Percentiles rank a stretch among this genome's conserved stretches.
These are phyloP conservation scores for Acronicta aceris DNA, from an alignment of 2,888 invertebrate species.

Conservation along the genomic window DNA sequence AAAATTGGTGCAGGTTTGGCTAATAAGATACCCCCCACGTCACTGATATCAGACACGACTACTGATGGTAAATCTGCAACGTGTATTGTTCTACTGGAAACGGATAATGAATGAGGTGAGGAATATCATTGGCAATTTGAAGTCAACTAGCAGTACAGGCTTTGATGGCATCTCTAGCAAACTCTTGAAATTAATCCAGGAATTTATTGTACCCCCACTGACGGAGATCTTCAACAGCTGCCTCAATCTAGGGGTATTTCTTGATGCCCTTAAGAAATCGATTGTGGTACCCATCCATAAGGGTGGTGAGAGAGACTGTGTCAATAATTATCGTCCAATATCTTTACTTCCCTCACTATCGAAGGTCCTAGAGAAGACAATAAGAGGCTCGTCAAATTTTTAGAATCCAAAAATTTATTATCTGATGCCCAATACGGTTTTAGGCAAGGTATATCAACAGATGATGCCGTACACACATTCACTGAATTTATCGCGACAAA, in stretches of 20 bases:
- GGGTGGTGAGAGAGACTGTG: neutral
- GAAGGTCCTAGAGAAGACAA: neutral
- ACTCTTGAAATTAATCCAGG: constrained; percentile 1
- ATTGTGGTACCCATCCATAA: constrained; percentile 4
- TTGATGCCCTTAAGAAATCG: constrained; percentile 5
- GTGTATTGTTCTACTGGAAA: neutral
- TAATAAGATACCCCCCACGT: neutral
- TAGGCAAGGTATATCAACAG: neutral
- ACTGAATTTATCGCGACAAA: neutral
- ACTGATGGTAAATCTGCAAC: neutral
- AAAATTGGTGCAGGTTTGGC: neutral
- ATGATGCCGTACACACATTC: neutral
- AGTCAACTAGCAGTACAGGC: neutral
- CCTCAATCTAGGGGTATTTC: neutral
- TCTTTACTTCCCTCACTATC: neutral
- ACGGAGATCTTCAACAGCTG: neutral
- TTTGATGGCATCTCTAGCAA: neutral
- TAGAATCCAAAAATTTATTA: neutral
- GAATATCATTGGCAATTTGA: neutral
- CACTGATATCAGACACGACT: neutral
- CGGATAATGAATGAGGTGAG: neutral
- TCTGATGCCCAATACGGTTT: constrained; percentile 2
- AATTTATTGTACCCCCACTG: neutral
- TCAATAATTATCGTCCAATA: constrained; percentile 1
- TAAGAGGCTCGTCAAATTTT: constrained; percentile 1